A percentile compares a stretch with the other conserved stretches of the same genome.
phyloP scores from a whole-genome alignment of 2,113 vertebrate genomes.

The Apodemus speciosus region DNA sequence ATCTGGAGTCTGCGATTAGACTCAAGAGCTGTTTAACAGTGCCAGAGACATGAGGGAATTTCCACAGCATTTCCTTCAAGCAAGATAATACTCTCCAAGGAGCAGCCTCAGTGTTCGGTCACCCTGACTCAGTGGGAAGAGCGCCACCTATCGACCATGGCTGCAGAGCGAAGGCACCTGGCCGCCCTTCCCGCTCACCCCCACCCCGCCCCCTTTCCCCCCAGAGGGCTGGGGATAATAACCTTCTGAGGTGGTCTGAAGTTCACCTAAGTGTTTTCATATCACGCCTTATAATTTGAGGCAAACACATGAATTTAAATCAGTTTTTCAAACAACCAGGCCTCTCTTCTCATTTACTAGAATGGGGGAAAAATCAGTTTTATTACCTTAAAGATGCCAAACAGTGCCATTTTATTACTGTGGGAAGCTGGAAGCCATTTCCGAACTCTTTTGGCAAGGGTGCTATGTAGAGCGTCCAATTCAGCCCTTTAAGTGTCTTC shows the following conservation, averaged over 20 bases:
- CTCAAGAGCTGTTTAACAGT: constrained; percentile 66
- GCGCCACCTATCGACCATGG: constrained; percentile 80
- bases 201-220: not conserved
- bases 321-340: constrained; percentile 82
- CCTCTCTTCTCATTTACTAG: constrained; percentile 81
- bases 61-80: constrained; percentile 43
- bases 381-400: constrained; percentile 78
- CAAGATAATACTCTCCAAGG: constrained; percentile 7
- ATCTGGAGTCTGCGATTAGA: constrained; percentile 61
- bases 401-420: constrained; percentile 69
- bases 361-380: constrained; percentile 74
- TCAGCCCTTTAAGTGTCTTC: constrained; percentile 72
- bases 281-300: constrained; percentile 82
- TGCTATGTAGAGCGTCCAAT: constrained; percentile 65
- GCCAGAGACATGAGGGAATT: constrained; percentile 66
- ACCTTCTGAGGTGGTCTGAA: constrained; percentile 72
- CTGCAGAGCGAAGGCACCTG: constrained; percentile 53
- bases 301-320: constrained; percentile 85
- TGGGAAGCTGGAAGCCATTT: constrained; percentile 74
- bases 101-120: constrained; percentile 42
- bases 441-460: constrained; percentile 65
- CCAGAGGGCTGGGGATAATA: not conserved
- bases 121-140: constrained; percentile 74
- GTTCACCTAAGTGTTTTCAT: constrained; percentile 72
- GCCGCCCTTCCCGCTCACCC: constrained; percentile 47